A percentile compares a stretch with the other conserved stretches of the same genome.
phyloP scores from a whole-genome alignment of 1,140 invertebrate species.

The Sitophilus oryzae region DNA sequence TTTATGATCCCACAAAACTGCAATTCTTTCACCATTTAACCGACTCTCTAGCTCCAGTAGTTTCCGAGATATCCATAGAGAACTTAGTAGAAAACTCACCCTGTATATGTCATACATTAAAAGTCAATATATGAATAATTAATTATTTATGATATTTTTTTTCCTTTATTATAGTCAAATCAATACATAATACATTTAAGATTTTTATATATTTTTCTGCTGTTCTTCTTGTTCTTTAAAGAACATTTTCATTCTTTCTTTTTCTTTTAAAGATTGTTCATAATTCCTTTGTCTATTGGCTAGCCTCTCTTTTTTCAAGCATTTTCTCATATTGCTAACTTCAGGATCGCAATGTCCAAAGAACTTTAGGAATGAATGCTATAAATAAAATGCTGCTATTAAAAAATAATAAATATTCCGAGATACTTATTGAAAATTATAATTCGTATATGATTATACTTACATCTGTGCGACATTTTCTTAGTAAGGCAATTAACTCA shows the following conservation, averaged over 20 bases:
- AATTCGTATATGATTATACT: conserved; percentile 30
- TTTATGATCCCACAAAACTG: too few relatives aligned
- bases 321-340: conserved; percentile 53
- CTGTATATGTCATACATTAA: conserved; percentile 25
- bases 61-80: too few relatives aligned
- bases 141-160: conserved; percentile 10
- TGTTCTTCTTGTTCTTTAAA: conserved; percentile 23
- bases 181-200: too few relatives aligned
- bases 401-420: neutral
- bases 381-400: conserved; percentile 41
- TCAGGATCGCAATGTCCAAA: conserved; percentile 57
- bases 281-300: conserved; percentile 45
- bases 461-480: conserved; percentile 61
- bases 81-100: too few relatives aligned
- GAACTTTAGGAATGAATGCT: conserved; percentile 54
- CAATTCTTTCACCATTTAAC: too few relatives aligned
- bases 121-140: conserved; percentile 22
- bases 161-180: neutral
- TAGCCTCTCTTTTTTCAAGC: conserved; percentile 55
- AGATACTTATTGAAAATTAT: conserved; percentile 11
- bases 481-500: conserved; percentile 55
- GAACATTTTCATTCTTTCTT: conserved; percentile 37
- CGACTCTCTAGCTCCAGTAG: too few relatives aligned
- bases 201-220: neutral
- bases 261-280: conserved; percentile 42